phyloP scores from a whole-genome alignment of 2,888 invertebrate genomes.

The Torymus texanus region DNA sequence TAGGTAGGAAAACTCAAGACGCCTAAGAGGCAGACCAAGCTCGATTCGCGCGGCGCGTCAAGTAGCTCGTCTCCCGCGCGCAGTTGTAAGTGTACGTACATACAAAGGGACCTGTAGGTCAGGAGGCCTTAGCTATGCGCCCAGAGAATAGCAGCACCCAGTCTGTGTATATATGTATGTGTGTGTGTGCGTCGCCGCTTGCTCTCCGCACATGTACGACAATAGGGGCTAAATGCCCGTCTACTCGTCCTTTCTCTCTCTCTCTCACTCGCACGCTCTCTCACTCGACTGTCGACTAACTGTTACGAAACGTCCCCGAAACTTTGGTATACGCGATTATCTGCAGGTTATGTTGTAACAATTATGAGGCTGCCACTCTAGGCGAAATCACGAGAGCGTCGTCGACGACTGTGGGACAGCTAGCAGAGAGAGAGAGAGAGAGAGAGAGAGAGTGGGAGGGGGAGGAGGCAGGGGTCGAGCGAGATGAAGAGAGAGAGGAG shows the following conservation, averaged over 20 bases:
- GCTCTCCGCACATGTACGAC: conserved; percentile 67
- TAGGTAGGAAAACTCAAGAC: conserved; percentile 23
- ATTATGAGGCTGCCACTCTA: conserved; percentile 73
- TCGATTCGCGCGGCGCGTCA: conserved; percentile 14
- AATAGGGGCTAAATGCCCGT: conserved; percentile 74
- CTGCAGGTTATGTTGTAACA: conserved; percentile 74
- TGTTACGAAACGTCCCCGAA: conserved; percentile 73
- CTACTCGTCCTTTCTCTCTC: conserved; percentile 59
- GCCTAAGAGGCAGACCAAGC: background rate
- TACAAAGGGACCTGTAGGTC: conserved; percentile 68
- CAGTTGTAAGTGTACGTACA: conserved; percentile 45
- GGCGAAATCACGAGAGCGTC: conserved; percentile 67
- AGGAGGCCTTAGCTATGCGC: conserved; percentile 63
- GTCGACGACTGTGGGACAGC: conserved; percentile 9
- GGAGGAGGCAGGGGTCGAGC: conserved; percentile 19
- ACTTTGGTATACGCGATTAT: conserved; percentile 74
- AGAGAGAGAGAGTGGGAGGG: too few species aligned
- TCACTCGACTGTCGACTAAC: conserved; percentile 66
- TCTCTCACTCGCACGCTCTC: conserved; percentile 12
- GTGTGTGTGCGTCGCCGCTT: background rate
- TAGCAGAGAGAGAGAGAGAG: conserved; percentile 45
- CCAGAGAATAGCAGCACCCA: conserved; percentile 52
- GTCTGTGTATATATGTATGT: too few species aligned
- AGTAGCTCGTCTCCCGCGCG: conserved; percentile 17
- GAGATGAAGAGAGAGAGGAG: background rate